These are phyloP conservation scores for Meliscaeva auricollis DNA, from an alignment of 2,888 invertebrate species.

Conservation along the genomic window DNA sequence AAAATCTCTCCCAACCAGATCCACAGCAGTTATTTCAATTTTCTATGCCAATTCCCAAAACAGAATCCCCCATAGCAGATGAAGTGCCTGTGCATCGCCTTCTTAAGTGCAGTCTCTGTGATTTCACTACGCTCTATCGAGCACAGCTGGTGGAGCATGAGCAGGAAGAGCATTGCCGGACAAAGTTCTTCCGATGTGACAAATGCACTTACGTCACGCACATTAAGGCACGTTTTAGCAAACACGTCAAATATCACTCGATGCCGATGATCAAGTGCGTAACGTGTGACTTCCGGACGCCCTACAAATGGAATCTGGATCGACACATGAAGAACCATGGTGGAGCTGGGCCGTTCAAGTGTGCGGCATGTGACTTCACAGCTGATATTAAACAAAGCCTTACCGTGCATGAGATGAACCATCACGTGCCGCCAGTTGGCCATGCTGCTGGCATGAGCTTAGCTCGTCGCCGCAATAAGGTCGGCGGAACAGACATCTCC, in stretches of 20 bases:
- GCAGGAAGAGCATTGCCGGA: conserved; percentile 90
- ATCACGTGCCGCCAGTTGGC: conserved; percentile 92
- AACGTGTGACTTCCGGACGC: conserved; percentile 96
- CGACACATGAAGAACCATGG: conserved; percentile 96
- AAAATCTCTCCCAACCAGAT: conserved; percentile 79
- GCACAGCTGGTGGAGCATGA: conserved; percentile 89
- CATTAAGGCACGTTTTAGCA: conserved; percentile 94
- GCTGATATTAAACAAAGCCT: conserved; percentile 96
- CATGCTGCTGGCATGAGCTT: conserved; percentile 86
- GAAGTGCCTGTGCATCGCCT: conserved; percentile 82
- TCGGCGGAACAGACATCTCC: conserved; percentile 87
- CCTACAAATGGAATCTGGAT: conserved; percentile 96
- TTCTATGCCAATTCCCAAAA: conserved; percentile 61
- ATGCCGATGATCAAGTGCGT: conserved; percentile 98
- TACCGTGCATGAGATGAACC: conserved; percentile 96
- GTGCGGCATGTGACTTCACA: conserved; percentile 94
- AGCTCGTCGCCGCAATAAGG: conserved; percentile 89
- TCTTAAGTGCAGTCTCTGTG: conserved; percentile 88
- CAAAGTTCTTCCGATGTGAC: conserved; percentile 92
- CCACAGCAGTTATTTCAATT: conserved; percentile 57
- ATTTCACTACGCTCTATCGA: conserved; percentile 88
- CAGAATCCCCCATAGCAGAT: conserved; percentile 72
- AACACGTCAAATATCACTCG: conserved; percentile 96
- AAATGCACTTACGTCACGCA: conserved; percentile 97
- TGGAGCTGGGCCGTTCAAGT: conserved; percentile 93